Evolutionary conservation across 2,113 vertebrate species (phyloP), one percentile per base, ranked within the genome.

Genomic region (Mellivora capensis): DNA sequence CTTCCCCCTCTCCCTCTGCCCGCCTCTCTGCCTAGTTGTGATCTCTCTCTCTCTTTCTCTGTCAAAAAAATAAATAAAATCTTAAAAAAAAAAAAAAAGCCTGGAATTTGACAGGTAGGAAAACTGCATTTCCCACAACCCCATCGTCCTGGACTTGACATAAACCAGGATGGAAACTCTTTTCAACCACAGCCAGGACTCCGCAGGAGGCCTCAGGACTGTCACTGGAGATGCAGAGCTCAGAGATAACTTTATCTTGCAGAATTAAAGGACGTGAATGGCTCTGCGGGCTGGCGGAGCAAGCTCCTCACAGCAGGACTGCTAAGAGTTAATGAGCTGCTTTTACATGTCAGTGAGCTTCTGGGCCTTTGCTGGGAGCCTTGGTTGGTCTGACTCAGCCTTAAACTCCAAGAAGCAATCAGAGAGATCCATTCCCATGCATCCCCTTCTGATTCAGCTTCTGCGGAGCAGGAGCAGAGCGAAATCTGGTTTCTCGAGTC

Each of bases 321-420:
- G 0, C 89, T 93, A 93, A 57, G 97, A 95, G 97, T 98, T 98
- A 98, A 98, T 3, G 76, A 82, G 47, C 64, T 85, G 74, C 3
- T 94, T 98, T 98, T 96, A 91, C 94, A 77, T 27, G 2, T 34
- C 97, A 76, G 21, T 74, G 88, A 94, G 69, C 88, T 98, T 97
- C 91, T 81, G 20, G 17, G 74, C 1, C 47, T 98, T 94, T 93
- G 92, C 85, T 86, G 67, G 96, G 97, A 84, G 89, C 69, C 27
- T 96, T 57, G 92, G 88, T 98, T 98, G 95, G 93, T 3, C 4
- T 97, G 94, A 96, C 87, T 97, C 81, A 96, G 94, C 91, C 92
- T 96, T 86, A 97, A 37, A 95, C 4, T 27, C 29, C 44, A 57
- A 95, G 95, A 98, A 79, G 59, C 93, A 86, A 87, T 82, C 95